These are phyloP conservation scores for Bombus cullumanus DNA, from an alignment of 1,140 invertebrate species.

Conservation along the genomic window DNA sequence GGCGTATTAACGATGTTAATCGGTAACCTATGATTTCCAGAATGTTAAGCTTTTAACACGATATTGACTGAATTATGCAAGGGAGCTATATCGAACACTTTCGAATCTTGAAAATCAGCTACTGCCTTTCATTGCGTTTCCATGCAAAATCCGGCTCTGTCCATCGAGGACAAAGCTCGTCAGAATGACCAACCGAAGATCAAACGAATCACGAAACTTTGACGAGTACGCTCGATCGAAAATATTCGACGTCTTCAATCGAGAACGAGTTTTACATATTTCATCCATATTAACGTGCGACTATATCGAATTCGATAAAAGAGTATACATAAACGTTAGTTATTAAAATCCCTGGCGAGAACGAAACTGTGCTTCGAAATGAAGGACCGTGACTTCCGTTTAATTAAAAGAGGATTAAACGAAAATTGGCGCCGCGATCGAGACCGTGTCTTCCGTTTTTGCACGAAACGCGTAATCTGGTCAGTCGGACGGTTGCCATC, in stretches of 20 bases:
- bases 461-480: too few relatives aligned
- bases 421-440: not conserved
- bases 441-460: not conserved
- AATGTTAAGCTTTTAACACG: not conserved
- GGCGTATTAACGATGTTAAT: too few relatives aligned
- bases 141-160: not conserved
- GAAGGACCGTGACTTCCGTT: not conserved
- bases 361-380: not conserved
- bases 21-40: not conserved
- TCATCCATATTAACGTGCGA: slow-evolving; percentile 31
- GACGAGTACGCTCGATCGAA: not conserved
- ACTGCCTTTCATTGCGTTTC: not conserved
- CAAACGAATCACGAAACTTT: slow-evolving; percentile 18
- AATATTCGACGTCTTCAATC: slow-evolving; percentile 6
- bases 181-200: not conserved
- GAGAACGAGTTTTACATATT: slow-evolving; percentile 20
- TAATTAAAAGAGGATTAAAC: slow-evolving; percentile 10
- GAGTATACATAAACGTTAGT: not conserved
- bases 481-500: not conserved
- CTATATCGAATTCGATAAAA: not conserved
- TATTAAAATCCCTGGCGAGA: slow-evolving; percentile 6
- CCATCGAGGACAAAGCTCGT: not conserved
- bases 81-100: not conserved
- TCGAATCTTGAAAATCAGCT: not conserved
- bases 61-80: not conserved